Conservation (phyloP, 1,140 invertebrate species). For the Cydia strobilella region DNA sequence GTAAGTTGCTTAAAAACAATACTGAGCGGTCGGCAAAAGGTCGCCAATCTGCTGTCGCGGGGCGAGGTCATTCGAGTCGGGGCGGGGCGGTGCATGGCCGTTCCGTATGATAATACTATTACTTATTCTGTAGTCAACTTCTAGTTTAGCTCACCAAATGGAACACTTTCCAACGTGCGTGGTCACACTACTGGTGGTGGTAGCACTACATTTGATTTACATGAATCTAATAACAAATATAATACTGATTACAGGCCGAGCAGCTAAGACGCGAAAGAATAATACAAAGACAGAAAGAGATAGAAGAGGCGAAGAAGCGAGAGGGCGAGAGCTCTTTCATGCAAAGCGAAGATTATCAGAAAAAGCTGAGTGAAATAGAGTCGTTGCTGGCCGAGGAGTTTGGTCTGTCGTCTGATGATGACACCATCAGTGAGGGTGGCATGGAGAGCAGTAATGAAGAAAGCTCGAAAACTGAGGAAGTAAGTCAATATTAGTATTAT, state of each 20-base stretch:
- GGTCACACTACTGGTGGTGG: too few species aligned
- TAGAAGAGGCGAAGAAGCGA: constrained; percentile 79
- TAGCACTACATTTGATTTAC: background rate
- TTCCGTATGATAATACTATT: too few species aligned
- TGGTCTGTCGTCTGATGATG: constrained; percentile 73
- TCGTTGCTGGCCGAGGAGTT: constrained; percentile 72
- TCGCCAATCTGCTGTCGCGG: too few species aligned
- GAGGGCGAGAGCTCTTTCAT: constrained; percentile 84
- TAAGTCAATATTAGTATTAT: constrained; percentile 35
- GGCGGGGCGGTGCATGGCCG: too few species aligned
- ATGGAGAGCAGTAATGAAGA: constrained; percentile 78
- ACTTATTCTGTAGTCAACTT: too few species aligned
- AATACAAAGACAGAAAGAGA: constrained; percentile 76
- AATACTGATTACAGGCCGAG: constrained; percentile 63
- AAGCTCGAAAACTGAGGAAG: constrained; percentile 76
- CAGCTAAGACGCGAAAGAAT: constrained; percentile 76
- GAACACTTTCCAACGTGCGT: too few species aligned
- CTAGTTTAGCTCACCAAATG: too few species aligned
- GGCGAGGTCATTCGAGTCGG: too few species aligned
- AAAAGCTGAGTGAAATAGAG: constrained; percentile 74
- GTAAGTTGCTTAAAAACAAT: too few species aligned
- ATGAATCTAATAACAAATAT: background rate
- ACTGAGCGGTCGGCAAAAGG: too few species aligned
- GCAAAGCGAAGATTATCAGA: constrained; percentile 80
- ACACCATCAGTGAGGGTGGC: constrained; percentile 74